phyloP scores from a whole-genome alignment of 2,797 vertebrate genomes.

The Phalloptychus januarius region DNA sequence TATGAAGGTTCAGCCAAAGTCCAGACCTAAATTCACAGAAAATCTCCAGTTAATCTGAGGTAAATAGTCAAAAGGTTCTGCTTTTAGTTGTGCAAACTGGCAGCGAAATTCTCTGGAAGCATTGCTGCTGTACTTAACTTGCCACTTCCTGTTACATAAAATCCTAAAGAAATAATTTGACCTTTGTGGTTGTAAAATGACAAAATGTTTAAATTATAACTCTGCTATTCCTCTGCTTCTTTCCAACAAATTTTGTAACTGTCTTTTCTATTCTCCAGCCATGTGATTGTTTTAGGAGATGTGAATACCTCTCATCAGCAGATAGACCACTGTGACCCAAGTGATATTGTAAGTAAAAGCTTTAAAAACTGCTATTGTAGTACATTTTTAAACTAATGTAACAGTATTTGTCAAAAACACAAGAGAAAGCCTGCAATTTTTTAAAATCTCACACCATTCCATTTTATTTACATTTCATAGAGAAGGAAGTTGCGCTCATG shows the following conservation, averaged over 20 bases:
- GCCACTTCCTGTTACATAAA: background rate
- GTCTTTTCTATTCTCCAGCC: conserved; percentile 71
- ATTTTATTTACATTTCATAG: too few relatives aligned
- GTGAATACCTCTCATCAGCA: conserved; percentile 89
- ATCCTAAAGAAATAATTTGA: background rate
- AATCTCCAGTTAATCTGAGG: background rate
- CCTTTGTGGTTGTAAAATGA: background rate
- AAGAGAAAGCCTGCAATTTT: background rate
- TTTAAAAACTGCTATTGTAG: background rate
- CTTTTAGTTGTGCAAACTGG: background rate
- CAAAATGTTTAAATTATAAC: background rate
- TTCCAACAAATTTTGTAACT: background rate
- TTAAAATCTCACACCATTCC: too few relatives aligned
- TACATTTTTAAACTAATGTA: background rate
- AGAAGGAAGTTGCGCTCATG: too few relatives aligned
- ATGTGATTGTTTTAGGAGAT: conserved; percentile 90
- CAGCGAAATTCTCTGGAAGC: background rate
- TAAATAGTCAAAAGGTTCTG: background rate
- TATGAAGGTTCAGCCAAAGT: background rate
- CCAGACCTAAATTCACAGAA: background rate
- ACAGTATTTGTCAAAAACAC: background rate
- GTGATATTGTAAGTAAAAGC: conserved; percentile 80
- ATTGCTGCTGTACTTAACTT: background rate
- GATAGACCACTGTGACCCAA: conserved; percentile 90
- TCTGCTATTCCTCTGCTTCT: background rate